Conservation (phyloP, 2,797 vertebrate genomes). For the Manis javanica region DNA sequence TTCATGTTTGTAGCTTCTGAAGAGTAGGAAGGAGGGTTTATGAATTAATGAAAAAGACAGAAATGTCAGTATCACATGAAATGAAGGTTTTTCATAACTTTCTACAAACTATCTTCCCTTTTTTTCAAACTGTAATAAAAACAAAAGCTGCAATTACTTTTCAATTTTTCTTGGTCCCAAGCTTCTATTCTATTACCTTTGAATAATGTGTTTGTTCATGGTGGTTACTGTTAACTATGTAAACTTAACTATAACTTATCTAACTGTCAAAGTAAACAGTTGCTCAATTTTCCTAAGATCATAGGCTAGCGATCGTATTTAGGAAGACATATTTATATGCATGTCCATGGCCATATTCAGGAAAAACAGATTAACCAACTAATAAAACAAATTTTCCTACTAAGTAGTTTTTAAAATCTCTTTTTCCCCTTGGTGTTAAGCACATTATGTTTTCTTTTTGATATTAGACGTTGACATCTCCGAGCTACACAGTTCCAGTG, state of each 20-base stretch:
- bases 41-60: constrained; percentile 51
- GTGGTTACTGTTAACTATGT: neutral
- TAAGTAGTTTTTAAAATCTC: neutral
- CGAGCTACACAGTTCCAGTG: neutral
- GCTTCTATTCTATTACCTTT: neutral
- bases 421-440: neutral
- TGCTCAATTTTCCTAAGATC: constrained; percentile 27
- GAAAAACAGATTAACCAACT: neutral
- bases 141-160: neutral
- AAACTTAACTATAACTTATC: neutral
- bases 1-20: constrained; percentile 52
- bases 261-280: constrained; percentile 18
- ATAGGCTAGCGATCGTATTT: neutral
- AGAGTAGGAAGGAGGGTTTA: constrained; percentile 10
- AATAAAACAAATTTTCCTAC: neutral
- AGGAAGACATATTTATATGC: neutral
- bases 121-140: constrained; percentile 51
- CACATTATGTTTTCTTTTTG: constrained; percentile 32
- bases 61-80: constrained; percentile 51
- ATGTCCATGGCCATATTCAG: neutral
- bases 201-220: neutral
- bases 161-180: constrained; percentile 2
- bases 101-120: constrained; percentile 31
- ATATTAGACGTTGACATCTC: neutral
- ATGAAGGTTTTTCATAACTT: constrained; percentile 62